phyloP scores from a whole-genome alignment of 2,888 invertebrate genomes.

The Megastigmus dorsalis region DNA sequence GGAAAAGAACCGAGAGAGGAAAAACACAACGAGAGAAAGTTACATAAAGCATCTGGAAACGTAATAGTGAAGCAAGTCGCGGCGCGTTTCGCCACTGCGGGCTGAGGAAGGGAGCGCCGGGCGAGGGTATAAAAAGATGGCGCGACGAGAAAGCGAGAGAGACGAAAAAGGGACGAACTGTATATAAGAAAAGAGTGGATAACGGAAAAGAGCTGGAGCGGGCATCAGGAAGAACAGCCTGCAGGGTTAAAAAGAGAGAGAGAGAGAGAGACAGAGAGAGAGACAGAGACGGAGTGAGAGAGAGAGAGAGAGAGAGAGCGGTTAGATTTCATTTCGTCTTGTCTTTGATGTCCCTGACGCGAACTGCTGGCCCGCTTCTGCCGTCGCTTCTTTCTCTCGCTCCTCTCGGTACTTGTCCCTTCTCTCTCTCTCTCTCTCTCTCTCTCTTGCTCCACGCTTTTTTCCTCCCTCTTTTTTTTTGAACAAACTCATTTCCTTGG shows the following conservation, averaged over 20 bases:
- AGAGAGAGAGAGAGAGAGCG: conserved; percentile 57
- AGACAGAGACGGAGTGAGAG: conserved; percentile 23
- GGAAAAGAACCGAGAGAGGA: neutral
- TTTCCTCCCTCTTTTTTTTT: conserved; percentile 60
- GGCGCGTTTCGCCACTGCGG: conserved; percentile 11
- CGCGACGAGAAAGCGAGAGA: conserved; percentile 4
- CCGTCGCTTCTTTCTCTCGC: conserved; percentile 61
- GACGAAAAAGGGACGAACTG: conserved; percentile 12
- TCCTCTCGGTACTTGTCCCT: too few relatives aligned
- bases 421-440: neutral
- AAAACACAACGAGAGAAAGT: neutral
- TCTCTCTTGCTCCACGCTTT: neutral
- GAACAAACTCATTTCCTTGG: conserved; percentile 75
- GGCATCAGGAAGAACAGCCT: conserved; percentile 43
- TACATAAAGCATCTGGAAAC: conserved; percentile 5
- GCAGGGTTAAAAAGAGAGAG: conserved; percentile 21
- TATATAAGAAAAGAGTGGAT: conserved; percentile 46
- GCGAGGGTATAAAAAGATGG: conserved; percentile 1
- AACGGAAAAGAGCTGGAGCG: conserved; percentile 50
- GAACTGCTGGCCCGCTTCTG: conserved; percentile 74
- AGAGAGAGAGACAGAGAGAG: conserved; percentile 20
- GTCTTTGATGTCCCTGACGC: conserved; percentile 75
- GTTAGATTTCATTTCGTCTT: conserved; percentile 75
- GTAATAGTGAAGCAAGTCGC: conserved; percentile 8
- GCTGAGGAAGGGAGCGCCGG: neutral